These are phyloP conservation scores for Drosophila conformis DNA, from an alignment of 2,888 invertebrate genomes.

Conservation along the genomic window DNA sequence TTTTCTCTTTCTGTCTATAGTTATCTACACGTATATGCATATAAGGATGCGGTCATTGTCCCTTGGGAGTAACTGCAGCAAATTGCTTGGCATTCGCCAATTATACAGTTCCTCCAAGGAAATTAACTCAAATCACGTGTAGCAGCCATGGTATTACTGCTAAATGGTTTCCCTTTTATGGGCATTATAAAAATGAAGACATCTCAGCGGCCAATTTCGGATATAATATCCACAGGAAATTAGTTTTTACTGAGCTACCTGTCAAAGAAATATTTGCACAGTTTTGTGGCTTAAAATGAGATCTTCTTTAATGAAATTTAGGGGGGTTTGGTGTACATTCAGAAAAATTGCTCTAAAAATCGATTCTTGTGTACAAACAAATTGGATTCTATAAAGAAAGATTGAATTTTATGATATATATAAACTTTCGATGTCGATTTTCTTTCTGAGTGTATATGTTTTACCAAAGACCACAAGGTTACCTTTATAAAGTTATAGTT, in stretches of 20 bases:
- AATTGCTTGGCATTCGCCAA: constrained; percentile 65
- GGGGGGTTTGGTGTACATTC: not conserved
- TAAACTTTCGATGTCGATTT: not conserved
- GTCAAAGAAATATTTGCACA: not conserved
- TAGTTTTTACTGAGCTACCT: not conserved
- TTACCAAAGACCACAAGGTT: not conserved
- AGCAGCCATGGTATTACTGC: not conserved
- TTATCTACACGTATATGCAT: constrained; percentile 5
- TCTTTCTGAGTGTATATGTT: not conserved
- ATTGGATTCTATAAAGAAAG: not conserved
- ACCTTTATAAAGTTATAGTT: not conserved
- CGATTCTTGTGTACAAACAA: not conserved
- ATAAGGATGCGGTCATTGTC: constrained; percentile 59
- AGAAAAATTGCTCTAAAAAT: not conserved
- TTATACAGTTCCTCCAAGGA: constrained; percentile 70
- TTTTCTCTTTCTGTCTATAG: not conserved
- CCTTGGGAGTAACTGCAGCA: constrained; percentile 60
- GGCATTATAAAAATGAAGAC: constrained; percentile 27
- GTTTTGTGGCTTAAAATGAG: not conserved
- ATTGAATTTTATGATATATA: too few relatives aligned
- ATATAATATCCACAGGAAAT: not conserved
- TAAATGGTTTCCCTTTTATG: constrained; percentile 13
- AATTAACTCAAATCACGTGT: constrained; percentile 62
- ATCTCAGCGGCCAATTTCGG: constrained; percentile 5
- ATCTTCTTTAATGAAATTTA: not conserved